A percentile compares a stretch with the other conserved stretches of the same genome.
phyloP scores from a whole-genome alignment of 2,888 invertebrate species.

The Athalia cordata region DNA sequence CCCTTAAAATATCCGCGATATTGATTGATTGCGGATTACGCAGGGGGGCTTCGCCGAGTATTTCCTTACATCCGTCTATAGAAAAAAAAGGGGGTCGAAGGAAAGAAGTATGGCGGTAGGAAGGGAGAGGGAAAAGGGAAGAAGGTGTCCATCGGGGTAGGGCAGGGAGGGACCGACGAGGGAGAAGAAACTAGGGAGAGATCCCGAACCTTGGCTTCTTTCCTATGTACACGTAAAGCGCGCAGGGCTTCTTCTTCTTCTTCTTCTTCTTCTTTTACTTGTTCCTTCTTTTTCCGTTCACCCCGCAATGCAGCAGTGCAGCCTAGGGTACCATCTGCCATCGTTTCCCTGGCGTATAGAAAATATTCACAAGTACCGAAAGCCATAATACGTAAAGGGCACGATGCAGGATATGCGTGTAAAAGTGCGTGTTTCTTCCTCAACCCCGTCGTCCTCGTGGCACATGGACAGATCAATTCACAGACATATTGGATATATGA shows the following conservation, averaged over 20 bases:
- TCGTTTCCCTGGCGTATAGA: too few relatives aligned
- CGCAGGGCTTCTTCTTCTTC: slow-evolving; percentile 31
- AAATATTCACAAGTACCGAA: neutral
- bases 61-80: slow-evolving; percentile 23
- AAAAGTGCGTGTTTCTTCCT: neutral
- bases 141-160: neutral
- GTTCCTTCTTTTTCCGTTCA: slow-evolving; percentile 26
- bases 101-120: neutral
- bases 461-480: neutral
- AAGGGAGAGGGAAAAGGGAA: neutral
- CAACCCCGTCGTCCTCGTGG: neutral
- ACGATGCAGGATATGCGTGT: neutral
- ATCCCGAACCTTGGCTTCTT: slow-evolving; percentile 41
- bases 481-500: neutral
- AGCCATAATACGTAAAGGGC: neutral
- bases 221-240: slow-evolving; percentile 7
- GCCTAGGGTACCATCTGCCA: too few relatives aligned
- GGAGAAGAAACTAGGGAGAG: neutral
- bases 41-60: slow-evolving; percentile 36
- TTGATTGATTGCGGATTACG: slow-evolving; percentile 40
- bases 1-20: slow-evolving; percentile 34
- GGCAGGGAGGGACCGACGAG: neutral
- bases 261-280: neutral
- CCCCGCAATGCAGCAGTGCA: neutral
- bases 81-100: neutral